Base-by-base conservation (phyloP, 2,113 vertebrate genomes). In the Gasterosteus aculeatus region DNA sequence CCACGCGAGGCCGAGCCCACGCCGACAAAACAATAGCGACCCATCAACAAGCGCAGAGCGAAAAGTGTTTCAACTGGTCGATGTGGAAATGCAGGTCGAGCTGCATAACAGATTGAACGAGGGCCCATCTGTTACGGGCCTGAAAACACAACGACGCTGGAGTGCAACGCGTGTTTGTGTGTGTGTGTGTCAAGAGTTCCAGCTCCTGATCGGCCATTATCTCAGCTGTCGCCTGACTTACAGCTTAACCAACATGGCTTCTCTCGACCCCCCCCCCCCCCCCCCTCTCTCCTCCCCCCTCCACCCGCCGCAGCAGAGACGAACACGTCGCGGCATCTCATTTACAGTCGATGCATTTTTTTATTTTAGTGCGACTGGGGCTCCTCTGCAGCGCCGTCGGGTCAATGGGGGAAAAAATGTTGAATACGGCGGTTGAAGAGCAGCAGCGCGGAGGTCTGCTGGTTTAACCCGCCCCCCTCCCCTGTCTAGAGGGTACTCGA, bases 241-340 rank as follows among this genome's bases (percentile, higher is more conserved):
- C 83, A 85, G 90, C 90, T 91, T 83, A 88, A 89, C 85, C 87
- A 91, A 93, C 91, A 93, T 92, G 92, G 91, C 90, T 91, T 82
- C 89, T 90, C 82, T 70, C 39, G 61, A 69, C 5, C 57, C 29
- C 80, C 57, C 69, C 84, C 86, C 67, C 84, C 60, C 77, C 2
- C 57, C 22, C 80, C 54, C 69, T 84, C 87, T 69, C 84, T 58
- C 77, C 58, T 67, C 10, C 57, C 29, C 80, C 5, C 57, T 69
- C 84, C 87, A 67, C 83, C 60, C 77, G 75, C 16, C 22, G 44
- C 54, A 46, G 65, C 19, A 29, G 16, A 66, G 10, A 69, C 54
- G 16, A 84, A 57, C n/a, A 54, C 18, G n/a, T 57, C 10, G 2
- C 1, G 19, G 14, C 26, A 57, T 12, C 6, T 4, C 22, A 6